Base-by-base conservation (phyloP, 2,113 vertebrate species). In the Saimiri boliviensis region DNA sequence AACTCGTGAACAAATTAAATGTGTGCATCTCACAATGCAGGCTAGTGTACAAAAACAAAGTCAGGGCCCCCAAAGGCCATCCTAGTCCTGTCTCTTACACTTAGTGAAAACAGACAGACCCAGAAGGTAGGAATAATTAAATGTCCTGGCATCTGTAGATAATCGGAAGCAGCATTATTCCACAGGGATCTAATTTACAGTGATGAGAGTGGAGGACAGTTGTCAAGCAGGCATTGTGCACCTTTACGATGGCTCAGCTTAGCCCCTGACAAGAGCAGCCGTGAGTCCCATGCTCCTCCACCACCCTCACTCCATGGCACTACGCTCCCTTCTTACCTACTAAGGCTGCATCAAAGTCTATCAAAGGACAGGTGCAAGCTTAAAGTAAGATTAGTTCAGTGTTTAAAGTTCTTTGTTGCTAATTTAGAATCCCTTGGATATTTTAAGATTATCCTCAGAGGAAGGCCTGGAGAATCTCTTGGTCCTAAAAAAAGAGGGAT, bases 131-230 rank as follows among this genome's bases (percentile, higher is more conserved):
- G 66, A 25, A 63, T 91, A 93, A 90, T 96, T 86, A 90, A 98
- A 97, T 95, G 91, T 94, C 97, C 96, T 98, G 97, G 98, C 98
- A 98, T 98, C 96, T 93, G 83, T 94, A 0, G 16, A 91, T 94
- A 97, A 92, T 63, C 30, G 20, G 94, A 96, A 97, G 97, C 82
- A 95, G 0, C 93, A 82, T 96, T 97, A 97, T 97, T 97, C 98
- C 96, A 45, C 91, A 93, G 97, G 97, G 97, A 98, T 93, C 97
- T 97, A 98, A 97, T 98, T 97, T 98, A 96, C 82, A 52, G 91
- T 63, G 13, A 0, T 96, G 97, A 98, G 92, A 86, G 92, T 94
- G 94, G 97, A 97, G 97, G 95, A 77, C 93, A 97, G 97, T 86
- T 96, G 93, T 97, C 77, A 84, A 95, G 92, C 87, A 95, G 95